Conservation (phyloP, 2,113 vertebrate genomes). For the Microtus pennsylvanicus region DNA sequence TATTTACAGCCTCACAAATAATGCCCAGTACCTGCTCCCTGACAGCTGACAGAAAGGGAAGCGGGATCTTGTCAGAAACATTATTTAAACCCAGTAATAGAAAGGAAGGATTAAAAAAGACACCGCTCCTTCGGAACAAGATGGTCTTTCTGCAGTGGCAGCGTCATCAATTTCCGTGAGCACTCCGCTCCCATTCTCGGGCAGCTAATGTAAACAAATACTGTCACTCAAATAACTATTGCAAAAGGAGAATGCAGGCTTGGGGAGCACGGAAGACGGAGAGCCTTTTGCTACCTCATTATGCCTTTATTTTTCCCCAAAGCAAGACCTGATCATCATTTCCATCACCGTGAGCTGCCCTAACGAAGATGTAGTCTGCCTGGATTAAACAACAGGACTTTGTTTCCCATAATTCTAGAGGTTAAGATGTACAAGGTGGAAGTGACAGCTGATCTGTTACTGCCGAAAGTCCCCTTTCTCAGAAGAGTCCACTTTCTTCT, state of each 20-base stretch:
- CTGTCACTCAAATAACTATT: neutral
- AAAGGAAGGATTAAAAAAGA: slow-evolving; percentile 72
- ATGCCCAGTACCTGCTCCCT: slow-evolving; percentile 67
- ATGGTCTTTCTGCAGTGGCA: slow-evolving; percentile 24
- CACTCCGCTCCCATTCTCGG: neutral
- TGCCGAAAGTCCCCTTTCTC: neutral
- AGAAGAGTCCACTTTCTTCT: neutral
- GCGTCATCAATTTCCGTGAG: slow-evolving; percentile 60
- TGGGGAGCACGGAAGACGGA: neutral
- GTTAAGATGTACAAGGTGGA: neutral
- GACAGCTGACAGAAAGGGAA: slow-evolving; percentile 79
- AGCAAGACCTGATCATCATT: slow-evolving; percentile 1
- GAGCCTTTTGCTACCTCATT: neutral
- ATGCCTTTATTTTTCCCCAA: slow-evolving; percentile 37
- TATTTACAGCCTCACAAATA: slow-evolving; percentile 75
- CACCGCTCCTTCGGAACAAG: neutral
- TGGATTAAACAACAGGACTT: neutral
- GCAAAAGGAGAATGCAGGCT: neutral
- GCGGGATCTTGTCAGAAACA: slow-evolving; percentile 73
- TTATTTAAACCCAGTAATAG: slow-evolving; percentile 79
- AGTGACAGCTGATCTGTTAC: neutral
- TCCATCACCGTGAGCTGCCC: neutral
- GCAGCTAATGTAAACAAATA: slow-evolving; percentile 46
- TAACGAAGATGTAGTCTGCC: neutral
- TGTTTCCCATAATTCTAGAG: neutral